A percentile compares a stretch with the other conserved stretches of the same genome.
Conservation (phyloP, 2,113 vertebrate species). For the Rutilus rutilus region DNA sequence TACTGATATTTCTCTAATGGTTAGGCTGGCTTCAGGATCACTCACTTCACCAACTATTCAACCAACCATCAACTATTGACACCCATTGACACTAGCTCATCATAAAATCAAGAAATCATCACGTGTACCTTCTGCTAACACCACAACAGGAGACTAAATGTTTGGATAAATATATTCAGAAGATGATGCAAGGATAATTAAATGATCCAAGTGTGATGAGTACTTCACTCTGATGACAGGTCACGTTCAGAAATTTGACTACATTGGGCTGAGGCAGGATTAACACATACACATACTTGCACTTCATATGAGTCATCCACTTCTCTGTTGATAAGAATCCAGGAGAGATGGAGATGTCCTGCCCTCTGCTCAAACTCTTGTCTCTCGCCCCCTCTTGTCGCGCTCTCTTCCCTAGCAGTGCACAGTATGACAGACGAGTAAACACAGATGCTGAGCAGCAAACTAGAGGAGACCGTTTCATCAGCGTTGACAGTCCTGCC, state of each 20-base stretch:
- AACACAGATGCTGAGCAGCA: slow-evolving; percentile 50
- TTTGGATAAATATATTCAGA: neutral
- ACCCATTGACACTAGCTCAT: neutral
- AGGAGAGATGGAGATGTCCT: slow-evolving; percentile 38
- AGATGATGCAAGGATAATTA: slow-evolving; percentile 20
- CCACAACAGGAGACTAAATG: neutral
- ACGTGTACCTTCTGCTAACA: slow-evolving; percentile 10
- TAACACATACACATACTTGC: neutral
- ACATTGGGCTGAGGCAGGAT: neutral
- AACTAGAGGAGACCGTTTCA: slow-evolving; percentile 71
- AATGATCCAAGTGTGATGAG: slow-evolving; percentile 1
- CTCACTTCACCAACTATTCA: neutral
- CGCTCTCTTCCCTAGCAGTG: slow-evolving; percentile 31
- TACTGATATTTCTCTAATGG: neutral
- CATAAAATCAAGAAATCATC: neutral
- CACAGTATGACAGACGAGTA: slow-evolving; percentile 60
- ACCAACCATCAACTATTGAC: neutral
- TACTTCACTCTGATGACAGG: neutral
- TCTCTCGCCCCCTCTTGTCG: slow-evolving; percentile 36
- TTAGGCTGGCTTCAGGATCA: neutral
- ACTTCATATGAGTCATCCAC: slow-evolving; percentile 3
- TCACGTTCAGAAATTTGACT: slow-evolving; percentile 16
- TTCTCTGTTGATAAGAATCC: slow-evolving; percentile 41
- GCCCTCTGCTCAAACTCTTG: slow-evolving; percentile 47
- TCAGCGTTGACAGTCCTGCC: slow-evolving; percentile 79